Evolutionary conservation across 2,113 vertebrate species (phyloP), one percentile per base, ranked within the genome.

Genomic region (Gopherus flavomarginatus): DNA sequence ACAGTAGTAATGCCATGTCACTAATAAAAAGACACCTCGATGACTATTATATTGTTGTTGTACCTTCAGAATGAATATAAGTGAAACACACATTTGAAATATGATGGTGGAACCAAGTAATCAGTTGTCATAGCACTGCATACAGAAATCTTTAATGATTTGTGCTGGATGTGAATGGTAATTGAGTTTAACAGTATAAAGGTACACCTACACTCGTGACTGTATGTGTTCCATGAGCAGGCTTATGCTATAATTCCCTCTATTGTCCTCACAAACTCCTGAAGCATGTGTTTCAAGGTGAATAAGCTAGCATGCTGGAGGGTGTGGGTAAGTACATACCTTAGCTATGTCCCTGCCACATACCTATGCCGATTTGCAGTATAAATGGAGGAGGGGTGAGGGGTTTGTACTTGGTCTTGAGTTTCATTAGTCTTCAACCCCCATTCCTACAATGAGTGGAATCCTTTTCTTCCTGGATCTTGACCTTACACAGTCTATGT

Each of bases 81-180:
- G 29, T 85, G 75, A 87, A 93, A 94, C 11, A 53, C 94, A 26
- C 22, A 56, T 62, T 69, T 86, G 13, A 92, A 84, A 87, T 86
- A 79, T 2, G 9, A 17, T 89, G 21, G n/a, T 87, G 54, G 91
- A 54, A 93, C n/a, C 42, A 90, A 91, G 78, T 85, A 85, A 88
- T 93, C 11, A 2, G 42, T 47, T 79, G 84, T 38, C 91, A 97
- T 42, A 42, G 75, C 75, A 72, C 59, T 95, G 50, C 86, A 54
- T 69, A 59, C 84, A 91, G 95, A 96, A 54, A 78, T 29, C 26
- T 35, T 94, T 53, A 90, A 91, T 17, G 12, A 88, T 42, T 88
- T 75, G 80, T 94, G 80, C 85, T 94, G 84, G 3, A 85, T 82
- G 88, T 83, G 81, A 91, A 78, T 38, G 88, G 52, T 0, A 1